A percentile compares a stretch with the other conserved stretches of the same genome.
Conservation (phyloP, 2,113 vertebrate genomes). For the Peromyscus polionotus region DNA sequence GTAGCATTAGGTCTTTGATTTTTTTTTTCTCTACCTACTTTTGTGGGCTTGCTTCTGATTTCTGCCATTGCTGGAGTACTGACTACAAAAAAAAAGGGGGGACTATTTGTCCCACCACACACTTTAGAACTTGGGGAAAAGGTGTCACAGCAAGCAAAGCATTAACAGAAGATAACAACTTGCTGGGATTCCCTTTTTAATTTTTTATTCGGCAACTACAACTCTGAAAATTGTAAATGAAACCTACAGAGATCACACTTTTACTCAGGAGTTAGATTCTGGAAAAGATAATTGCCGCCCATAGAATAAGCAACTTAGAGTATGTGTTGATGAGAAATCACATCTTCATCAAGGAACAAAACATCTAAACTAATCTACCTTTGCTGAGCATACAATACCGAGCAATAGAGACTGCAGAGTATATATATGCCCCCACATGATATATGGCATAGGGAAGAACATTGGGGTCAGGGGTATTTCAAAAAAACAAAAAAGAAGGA, state of each 20-base stretch:
- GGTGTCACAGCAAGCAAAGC: constrained; percentile 53
- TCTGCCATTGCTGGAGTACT: neutral
- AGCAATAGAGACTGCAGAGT: neutral
- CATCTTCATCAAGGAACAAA: neutral
- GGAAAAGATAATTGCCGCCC: neutral
- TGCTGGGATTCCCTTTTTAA: constrained; percentile 19
- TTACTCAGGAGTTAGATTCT: constrained; percentile 33
- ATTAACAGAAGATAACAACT: constrained; percentile 18
- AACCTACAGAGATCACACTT: constrained; percentile 28
- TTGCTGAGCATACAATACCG: neutral
- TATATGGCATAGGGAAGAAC: neutral
- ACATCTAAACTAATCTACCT: neutral
- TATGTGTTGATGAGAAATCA: neutral
- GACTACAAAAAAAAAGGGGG: neutral
- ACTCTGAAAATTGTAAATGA: constrained; percentile 48
- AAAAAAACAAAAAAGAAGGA: neutral
- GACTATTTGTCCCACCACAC: neutral
- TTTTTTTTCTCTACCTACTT: neutral
- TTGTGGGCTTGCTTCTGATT: neutral
- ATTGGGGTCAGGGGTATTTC: neutral
- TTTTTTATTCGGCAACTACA: neutral
- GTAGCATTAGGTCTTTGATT: neutral
- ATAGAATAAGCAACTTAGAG: neutral
- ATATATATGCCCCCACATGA: neutral
- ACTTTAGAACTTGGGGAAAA: neutral